These are phyloP conservation scores for Leptopilina myrica DNA, from an alignment of 2,888 invertebrate species.

Conservation along the genomic window DNA sequence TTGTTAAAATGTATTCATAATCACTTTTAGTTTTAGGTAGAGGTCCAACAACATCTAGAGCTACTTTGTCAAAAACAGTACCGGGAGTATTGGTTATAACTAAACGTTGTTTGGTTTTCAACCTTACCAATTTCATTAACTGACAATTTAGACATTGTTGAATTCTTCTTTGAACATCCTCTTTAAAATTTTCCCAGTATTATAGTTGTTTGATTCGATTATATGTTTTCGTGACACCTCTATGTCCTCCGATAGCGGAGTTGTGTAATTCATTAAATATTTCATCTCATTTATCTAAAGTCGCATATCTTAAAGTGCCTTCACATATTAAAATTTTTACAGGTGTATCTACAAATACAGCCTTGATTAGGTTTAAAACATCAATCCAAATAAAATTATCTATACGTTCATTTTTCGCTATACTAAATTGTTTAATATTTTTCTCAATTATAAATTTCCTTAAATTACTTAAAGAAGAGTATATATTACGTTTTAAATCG, in stretches of 20 bases:
- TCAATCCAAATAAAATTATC: conserved; percentile 29
- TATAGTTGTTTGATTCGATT: conserved; percentile 47
- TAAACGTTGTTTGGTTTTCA: conserved; percentile 50
- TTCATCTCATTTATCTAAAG: background rate
- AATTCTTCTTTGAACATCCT: conserved; percentile 41
- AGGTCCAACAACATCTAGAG: background rate
- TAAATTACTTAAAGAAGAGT: no score
- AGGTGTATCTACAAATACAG: background rate
- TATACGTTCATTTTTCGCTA: background rate
- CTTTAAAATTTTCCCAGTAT: conserved; percentile 51
- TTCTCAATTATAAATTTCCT: no score
- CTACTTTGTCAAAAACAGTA: background rate
- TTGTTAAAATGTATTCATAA: background rate
- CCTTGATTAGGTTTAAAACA: background rate
- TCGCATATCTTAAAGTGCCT: background rate
- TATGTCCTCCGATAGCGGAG: conserved; percentile 47
- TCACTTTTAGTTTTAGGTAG: background rate
- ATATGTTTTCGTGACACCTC: conserved; percentile 37
- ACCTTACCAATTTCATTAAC: conserved; percentile 49
- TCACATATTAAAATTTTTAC: background rate
- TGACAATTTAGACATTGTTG: conserved; percentile 50
- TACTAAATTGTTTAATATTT: no score
- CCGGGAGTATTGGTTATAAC: conserved; percentile 50
- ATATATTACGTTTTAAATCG: no score
- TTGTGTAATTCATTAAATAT: conserved; percentile 46